These are phyloP conservation scores for Bruchidius siliquastri DNA, from an alignment of 2,888 invertebrate genomes.

Conservation along the genomic window DNA sequence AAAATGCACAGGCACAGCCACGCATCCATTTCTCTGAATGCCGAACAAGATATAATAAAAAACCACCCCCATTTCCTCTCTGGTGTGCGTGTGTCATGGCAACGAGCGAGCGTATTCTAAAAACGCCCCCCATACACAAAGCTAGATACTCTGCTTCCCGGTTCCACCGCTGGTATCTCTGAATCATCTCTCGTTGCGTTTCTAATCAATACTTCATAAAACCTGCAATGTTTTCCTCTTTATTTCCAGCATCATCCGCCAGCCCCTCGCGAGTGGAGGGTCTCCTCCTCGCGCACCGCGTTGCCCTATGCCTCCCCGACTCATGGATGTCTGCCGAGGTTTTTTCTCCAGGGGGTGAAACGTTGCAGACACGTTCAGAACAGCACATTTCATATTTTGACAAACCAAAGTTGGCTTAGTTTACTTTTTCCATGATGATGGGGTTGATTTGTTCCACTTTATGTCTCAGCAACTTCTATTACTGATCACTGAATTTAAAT, in stretches of 20 bases:
- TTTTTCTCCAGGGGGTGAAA: not conserved
- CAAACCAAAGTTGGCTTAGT: too few species aligned
- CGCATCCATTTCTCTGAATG: not conserved
- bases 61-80: conserved; percentile 5
- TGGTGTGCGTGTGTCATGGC: not conserved
- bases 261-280: not conserved
- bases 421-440: too few species aligned
- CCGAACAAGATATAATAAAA: conserved; percentile 5
- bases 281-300: conserved; percentile 9
- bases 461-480: too few species aligned
- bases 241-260: not conserved
- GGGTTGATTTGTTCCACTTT: too few species aligned
- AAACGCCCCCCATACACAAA: not conserved
- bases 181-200: not conserved
- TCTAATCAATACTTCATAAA: not conserved
- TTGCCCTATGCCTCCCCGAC: conserved; percentile 4
- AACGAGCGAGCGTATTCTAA: not conserved
- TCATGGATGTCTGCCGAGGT: not conserved
- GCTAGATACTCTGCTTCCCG: not conserved
- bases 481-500: too few species aligned
- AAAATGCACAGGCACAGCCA: not conserved
- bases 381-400: too few species aligned
- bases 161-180: not conserved
- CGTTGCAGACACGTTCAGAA: too few species aligned
- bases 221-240: not conserved